phyloP scores from a whole-genome alignment of 1,140 invertebrate genomes.

The Papilio xuthus region DNA sequence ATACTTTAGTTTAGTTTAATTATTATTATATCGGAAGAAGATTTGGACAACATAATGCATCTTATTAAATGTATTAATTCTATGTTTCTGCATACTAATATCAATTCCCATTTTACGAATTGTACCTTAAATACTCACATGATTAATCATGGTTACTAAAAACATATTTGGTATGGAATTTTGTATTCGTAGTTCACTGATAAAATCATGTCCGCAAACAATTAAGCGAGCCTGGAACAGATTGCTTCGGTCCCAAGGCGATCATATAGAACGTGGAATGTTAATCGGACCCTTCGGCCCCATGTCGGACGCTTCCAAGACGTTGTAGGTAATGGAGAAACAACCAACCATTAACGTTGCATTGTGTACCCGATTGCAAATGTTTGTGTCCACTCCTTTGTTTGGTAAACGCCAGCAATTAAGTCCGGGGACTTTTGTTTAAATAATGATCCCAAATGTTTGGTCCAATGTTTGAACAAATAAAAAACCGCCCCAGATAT shows the following conservation, averaged over 20 bases:
- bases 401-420: conserved; percentile 26
- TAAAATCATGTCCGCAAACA: conserved; percentile 75
- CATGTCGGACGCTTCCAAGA: conserved; percentile 51
- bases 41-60: no score
- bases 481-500: conserved; percentile 6
- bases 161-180: conserved; percentile 33
- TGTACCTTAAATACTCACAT: background rate
- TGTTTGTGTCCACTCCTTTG: conserved; percentile 36
- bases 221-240: conserved; percentile 66
- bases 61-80: no score
- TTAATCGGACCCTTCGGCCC: conserved; percentile 67
- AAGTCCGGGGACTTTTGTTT: conserved; percentile 9
- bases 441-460: conserved; percentile 3
- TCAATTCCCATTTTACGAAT: no score
- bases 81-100: no score
- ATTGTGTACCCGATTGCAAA: conserved; percentile 38
- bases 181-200: conserved; percentile 54
- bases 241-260: conserved; percentile 66
- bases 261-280: conserved; percentile 68
- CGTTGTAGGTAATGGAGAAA: conserved; percentile 40
- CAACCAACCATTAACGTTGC: conserved; percentile 36
- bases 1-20: background rate
- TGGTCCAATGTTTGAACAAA: conserved; percentile 26
- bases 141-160: background rate
- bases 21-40: no score